phyloP scores from a whole-genome alignment of 2,797 vertebrate species.

The Diceros bicornis region DNA sequence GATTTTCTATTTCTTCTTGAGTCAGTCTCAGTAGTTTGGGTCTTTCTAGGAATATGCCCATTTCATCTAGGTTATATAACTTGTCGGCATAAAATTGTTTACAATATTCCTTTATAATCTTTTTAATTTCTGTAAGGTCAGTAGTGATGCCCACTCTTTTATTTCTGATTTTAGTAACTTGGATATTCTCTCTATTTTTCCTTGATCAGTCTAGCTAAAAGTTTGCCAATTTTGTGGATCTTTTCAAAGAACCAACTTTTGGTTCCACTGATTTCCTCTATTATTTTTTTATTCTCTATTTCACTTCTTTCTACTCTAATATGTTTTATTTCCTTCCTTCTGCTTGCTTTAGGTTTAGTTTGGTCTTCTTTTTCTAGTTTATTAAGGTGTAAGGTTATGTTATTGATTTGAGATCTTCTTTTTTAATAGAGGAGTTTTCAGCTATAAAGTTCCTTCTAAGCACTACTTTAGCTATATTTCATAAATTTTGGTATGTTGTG shows the following conservation, averaged over 20 bases:
- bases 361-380: slow-evolving; percentile 12
- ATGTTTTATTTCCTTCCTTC: not conserved
- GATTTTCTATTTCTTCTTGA: slow-evolving; percentile 49
- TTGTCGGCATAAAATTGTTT: not conserved
- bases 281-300: not conserved
- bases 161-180: slow-evolving; percentile 9
- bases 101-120: not conserved
- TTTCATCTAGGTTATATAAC: not conserved
- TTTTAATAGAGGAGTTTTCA: not conserved
- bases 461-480: not conserved
- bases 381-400: not conserved
- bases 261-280: not conserved
- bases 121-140: not conserved
- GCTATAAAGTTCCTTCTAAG: not conserved
- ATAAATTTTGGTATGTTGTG: not conserved
- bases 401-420: not conserved
- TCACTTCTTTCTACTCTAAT: not conserved
- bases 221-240: not conserved
- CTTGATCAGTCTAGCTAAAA: not conserved
- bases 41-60: slow-evolving; percentile 6
- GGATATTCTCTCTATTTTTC: not conserved
- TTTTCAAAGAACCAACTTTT: slow-evolving; percentile 1
- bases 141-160: not conserved
- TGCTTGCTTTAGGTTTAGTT: slow-evolving; percentile 16
- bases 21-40: not conserved